These are phyloP conservation scores for Galerucella calmariensis DNA, from an alignment of 2,888 invertebrate genomes.

Conservation along the genomic window DNA sequence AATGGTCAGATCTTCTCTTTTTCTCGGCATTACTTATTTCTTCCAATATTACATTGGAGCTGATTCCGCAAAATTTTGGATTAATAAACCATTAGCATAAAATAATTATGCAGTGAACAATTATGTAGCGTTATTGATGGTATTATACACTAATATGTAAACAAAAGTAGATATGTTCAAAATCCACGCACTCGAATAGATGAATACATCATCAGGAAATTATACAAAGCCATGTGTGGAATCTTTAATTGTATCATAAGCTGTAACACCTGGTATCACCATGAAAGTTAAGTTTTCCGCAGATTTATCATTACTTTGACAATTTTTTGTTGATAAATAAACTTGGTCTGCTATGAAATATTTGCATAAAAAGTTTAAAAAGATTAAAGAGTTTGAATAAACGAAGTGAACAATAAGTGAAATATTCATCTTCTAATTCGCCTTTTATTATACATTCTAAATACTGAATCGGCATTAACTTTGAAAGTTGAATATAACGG, in stretches of 20 bases:
- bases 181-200: too few relatives aligned
- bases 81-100: background rate
- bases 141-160: background rate
- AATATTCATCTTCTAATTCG: slow-evolving; percentile 1
- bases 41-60: too few relatives aligned
- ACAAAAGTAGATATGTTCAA: background rate
- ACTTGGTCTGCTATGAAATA: background rate
- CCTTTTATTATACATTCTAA: slow-evolving; percentile 7
- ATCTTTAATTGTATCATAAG: too few relatives aligned
- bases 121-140: background rate
- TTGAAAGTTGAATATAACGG: slow-evolving; percentile 26
- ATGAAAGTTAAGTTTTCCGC: too few relatives aligned
- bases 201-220: too few relatives aligned
- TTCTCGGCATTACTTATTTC: too few relatives aligned
- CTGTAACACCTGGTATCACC: too few relatives aligned
- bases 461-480: slow-evolving; percentile 23
- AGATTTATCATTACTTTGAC: too few relatives aligned
- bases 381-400: background rate
- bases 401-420: background rate
- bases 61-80: too few relatives aligned
- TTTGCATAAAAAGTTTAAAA: background rate
- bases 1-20: too few relatives aligned
- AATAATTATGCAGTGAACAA: background rate
- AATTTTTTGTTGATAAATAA: too few relatives aligned
- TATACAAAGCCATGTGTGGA: too few relatives aligned